phyloP scores from a whole-genome alignment of 1,140 invertebrate genomes.

The Brachionus sp. region DNA sequence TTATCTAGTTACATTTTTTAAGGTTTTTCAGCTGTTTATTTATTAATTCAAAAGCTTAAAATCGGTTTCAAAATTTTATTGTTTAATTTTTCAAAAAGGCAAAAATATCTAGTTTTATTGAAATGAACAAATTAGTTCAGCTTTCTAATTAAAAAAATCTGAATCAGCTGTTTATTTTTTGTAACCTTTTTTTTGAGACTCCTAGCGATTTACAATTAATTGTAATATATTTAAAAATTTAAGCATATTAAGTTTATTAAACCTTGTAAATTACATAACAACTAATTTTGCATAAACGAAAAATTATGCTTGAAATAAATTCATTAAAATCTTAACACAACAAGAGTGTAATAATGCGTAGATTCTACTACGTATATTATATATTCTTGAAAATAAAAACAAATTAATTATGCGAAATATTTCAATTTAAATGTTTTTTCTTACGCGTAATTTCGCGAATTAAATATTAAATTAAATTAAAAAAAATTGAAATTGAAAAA shows the following conservation, averaged over 20 bases:
- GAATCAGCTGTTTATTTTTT: no score
- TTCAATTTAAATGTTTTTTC: neutral
- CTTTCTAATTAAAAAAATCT: no score
- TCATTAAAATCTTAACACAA: neutral
- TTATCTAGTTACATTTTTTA: no score
- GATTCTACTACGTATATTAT: neutral
- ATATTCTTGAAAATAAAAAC: neutral
- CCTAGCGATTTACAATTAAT: no score
- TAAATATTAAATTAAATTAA: neutral
- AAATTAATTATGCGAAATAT: conserved; percentile 13
- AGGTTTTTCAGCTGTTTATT: no score
- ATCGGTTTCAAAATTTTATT: no score
- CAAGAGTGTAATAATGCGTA: neutral
- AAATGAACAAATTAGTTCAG: no score
- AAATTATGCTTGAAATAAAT: neutral
- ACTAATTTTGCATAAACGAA: neutral
- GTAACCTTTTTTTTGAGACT: no score
- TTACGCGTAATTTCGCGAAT: conserved; percentile 24
- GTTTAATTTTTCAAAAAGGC: no score
- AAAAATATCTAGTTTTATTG: no score
- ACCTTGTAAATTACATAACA: neutral
- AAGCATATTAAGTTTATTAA: neutral
- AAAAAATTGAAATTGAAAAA: neutral
- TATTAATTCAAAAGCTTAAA: no score
- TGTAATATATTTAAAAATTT: no score